A percentile compares a stretch with the other conserved stretches of the same genome.
Evolutionary conservation across 2,797 vertebrate species (phyloP).

Genomic region (Myripristis jacobus): DNA sequence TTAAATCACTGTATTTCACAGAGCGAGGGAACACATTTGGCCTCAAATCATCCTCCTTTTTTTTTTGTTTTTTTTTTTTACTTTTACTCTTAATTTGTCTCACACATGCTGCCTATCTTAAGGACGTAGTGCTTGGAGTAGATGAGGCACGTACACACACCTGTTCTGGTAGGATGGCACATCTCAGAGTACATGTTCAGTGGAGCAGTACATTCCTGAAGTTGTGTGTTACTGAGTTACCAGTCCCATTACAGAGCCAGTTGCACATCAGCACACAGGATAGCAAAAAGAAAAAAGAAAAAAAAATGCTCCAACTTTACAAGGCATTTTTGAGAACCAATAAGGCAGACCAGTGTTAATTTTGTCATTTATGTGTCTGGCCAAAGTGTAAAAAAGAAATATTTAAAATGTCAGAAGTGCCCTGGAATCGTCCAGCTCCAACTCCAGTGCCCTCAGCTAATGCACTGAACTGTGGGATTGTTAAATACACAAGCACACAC

Average conservation of each 20-base stretch:
- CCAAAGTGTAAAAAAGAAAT: constrained; percentile 57
- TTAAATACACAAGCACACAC: constrained; percentile 49
- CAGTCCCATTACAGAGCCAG: constrained; percentile 36
- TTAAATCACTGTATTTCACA: constrained; percentile 46
- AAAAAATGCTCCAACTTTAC: not conserved
- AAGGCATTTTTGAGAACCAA: constrained; percentile 9
- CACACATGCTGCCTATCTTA: constrained; percentile 59
- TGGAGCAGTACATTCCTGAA: constrained; percentile 68
- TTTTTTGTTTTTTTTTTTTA: too few species aligned
- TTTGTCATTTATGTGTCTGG: constrained; percentile 33
- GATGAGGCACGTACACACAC: constrained; percentile 55
- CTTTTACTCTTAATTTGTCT: constrained; percentile 26
- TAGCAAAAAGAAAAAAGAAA: too few species aligned
- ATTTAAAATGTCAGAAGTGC: constrained; percentile 54
- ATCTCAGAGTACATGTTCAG: constrained; percentile 48
- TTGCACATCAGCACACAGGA: constrained; percentile 29
- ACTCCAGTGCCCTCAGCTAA: constrained; percentile 44
- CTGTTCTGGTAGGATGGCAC: constrained; percentile 43
- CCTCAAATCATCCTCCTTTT: constrained; percentile 40
- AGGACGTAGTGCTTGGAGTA: constrained; percentile 58
- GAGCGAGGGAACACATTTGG: constrained; percentile 37
- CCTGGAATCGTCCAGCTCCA: constrained; percentile 52
- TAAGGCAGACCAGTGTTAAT: not conserved
- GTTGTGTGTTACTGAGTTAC: constrained; percentile 63
- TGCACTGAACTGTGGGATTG: constrained; percentile 59